These are phyloP conservation scores for Aphodius granarius DNA, from an alignment of 2,888 invertebrate genomes.

Conservation along the genomic window DNA sequence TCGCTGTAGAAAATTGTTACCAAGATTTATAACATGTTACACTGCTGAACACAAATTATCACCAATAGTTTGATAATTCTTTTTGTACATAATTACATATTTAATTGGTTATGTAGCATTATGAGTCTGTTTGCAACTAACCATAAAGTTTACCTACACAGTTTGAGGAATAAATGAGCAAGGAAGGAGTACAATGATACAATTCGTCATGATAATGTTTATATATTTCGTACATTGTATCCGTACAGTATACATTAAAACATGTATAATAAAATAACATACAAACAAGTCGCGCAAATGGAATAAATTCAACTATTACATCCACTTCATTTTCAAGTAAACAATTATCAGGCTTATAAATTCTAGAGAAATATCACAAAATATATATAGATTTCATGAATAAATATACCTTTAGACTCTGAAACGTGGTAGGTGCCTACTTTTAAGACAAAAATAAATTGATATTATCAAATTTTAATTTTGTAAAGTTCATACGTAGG, in stretches of 20 bases:
- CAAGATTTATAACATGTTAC: no score
- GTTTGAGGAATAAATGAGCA: no score
- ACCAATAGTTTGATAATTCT: no score
- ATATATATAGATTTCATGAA: not conserved
- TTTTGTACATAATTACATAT: no score
- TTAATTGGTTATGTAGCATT: no score
- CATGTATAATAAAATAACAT: not conserved
- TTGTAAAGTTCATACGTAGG: not conserved
- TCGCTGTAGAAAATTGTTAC: no score
- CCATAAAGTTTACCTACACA: no score
- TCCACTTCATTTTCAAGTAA: not conserved
- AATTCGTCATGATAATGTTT: not conserved
- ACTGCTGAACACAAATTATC: no score
- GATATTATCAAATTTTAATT: not conserved
- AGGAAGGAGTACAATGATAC: no score
- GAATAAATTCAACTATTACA: not conserved
- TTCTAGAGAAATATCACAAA: not conserved
- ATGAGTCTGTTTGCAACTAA: no score
- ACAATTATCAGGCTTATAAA: not conserved
- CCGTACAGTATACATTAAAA: not conserved
- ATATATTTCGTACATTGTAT: not conserved
- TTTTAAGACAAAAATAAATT: not conserved
- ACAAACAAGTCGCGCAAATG: not conserved
- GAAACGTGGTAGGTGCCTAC: not conserved
- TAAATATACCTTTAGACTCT: not conserved